Base-by-base conservation (phyloP, 2,797 vertebrate genomes). In the Remorina albescens region DNA sequence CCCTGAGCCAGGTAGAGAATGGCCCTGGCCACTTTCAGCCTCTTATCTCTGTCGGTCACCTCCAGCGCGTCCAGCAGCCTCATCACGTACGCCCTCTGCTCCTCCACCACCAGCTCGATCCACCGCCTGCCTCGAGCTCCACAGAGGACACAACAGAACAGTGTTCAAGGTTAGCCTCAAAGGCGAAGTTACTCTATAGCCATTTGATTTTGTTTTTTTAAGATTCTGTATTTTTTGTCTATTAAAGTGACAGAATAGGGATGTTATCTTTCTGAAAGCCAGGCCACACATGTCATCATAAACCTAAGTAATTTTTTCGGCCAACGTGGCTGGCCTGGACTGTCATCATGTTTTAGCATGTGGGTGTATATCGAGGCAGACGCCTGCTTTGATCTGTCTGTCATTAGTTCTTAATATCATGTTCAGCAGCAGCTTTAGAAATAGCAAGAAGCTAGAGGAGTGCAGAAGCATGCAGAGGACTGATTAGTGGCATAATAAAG, bases 1-100 rank as follows among this genome's bases (percentile, higher is more conserved):
- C 98, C 98, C 90, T 99, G 98, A 13, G 97, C 96, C 91, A 99
- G 90, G 84, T 99, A 99, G 32, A 99, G 96, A 83, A 99, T 95
- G 75, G 96, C 96, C 44, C 96, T 87, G 11, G 98, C 95, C 15
- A 96, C 96, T 70, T 93, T 94, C 60, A 99, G 95, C 73, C 98
- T 92, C 92, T 90, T 96, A 79, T 98, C 96, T 67, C 96, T 91
- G 91, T 94, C 95, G 10, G 97, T 97, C 88, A 99, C 96, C 88
- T 99, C 98, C 85, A 99, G 91, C 8, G 95, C 95, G 7, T 99
- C 96, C 90, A 99, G 86, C 44, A 99, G 93, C 50, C 78, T 94
- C 97, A 99, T 98, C 67, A 99, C 81, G 0, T 97, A 95, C 25
- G 95, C 74, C 86, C 91, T 96, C 86, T 98, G 97, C 89, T 95